These are phyloP conservation scores for Mimas tiliae DNA, from an alignment of 2,888 invertebrate species.

Conservation along the genomic window DNA sequence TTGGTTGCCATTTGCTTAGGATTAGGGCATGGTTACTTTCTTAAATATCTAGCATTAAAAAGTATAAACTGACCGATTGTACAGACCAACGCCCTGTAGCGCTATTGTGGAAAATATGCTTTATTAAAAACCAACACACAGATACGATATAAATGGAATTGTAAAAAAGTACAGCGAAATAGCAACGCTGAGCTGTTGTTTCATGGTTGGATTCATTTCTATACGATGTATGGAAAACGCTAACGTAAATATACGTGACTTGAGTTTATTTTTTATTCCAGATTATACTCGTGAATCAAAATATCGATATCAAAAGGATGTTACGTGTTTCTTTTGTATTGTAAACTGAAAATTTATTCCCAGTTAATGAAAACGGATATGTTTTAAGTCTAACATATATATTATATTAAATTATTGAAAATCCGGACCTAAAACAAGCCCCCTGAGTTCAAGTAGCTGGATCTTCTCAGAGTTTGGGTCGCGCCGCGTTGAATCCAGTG, in stretches of 20 bases:
- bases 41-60: no score
- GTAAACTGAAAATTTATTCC: neutral
- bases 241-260: slow-evolving; percentile 47
- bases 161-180: slow-evolving; percentile 31
- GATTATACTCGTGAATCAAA: slow-evolving; percentile 1
- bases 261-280: slow-evolving; percentile 28
- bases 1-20: no score
- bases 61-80: neutral
- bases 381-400: no score
- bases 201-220: slow-evolving; percentile 46
- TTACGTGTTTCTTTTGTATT: neutral
- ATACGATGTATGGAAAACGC: slow-evolving; percentile 47
- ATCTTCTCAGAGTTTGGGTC: no score
- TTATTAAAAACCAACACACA: slow-evolving; percentile 23
- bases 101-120: neutral
- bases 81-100: neutral
- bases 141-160: slow-evolving; percentile 20
- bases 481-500: no score
- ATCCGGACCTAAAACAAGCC: no score
- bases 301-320: slow-evolving; percentile 4
- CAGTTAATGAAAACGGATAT: neutral
- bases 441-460: no score
- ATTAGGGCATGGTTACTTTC: no score
- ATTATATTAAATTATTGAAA: no score
- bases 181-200: slow-evolving; percentile 34